Conservation (phyloP, 2,797 vertebrate genomes). For the Chrosomus eos region DNA sequence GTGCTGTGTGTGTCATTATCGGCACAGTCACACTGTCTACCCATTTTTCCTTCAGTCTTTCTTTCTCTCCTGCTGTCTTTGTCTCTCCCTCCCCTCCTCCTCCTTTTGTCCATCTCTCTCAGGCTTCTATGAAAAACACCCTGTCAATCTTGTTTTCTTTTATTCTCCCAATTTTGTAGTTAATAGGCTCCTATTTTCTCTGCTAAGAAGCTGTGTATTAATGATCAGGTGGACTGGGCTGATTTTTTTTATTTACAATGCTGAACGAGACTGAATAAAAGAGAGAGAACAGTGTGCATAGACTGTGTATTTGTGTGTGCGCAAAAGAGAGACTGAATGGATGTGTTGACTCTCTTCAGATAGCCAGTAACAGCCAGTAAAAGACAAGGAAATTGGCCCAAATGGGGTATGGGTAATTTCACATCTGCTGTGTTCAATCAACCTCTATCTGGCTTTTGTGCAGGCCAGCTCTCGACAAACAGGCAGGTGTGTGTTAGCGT, state of each 20-base stretch:
- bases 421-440: conserved; percentile 65
- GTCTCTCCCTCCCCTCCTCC: conserved; percentile 53
- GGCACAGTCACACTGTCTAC: conserved; percentile 12
- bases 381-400: conserved; percentile 65
- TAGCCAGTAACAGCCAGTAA: conserved; percentile 59
- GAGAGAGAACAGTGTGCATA: neutral
- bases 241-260: conserved; percentile 61
- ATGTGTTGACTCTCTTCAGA: conserved; percentile 64
- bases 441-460: conserved; percentile 56
- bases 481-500: conserved; percentile 31
- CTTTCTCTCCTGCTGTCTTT: conserved; percentile 54
- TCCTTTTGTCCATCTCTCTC: conserved; percentile 59
- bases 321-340: conserved; percentile 43
- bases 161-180: conserved; percentile 66
- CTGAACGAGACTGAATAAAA: neutral
- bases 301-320: conserved; percentile 1
- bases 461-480: conserved; percentile 50
- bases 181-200: conserved; percentile 71
- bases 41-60: conserved; percentile 43
- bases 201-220: conserved; percentile 72
- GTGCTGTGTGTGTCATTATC: conserved; percentile 3
- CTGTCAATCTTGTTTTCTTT: conserved; percentile 72
- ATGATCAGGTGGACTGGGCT: conserved; percentile 73
- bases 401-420: conserved; percentile 71
- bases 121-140: conserved; percentile 67